Base-by-base conservation (phyloP, 2,888 invertebrate species). In the Nomada lathburiana region DNA sequence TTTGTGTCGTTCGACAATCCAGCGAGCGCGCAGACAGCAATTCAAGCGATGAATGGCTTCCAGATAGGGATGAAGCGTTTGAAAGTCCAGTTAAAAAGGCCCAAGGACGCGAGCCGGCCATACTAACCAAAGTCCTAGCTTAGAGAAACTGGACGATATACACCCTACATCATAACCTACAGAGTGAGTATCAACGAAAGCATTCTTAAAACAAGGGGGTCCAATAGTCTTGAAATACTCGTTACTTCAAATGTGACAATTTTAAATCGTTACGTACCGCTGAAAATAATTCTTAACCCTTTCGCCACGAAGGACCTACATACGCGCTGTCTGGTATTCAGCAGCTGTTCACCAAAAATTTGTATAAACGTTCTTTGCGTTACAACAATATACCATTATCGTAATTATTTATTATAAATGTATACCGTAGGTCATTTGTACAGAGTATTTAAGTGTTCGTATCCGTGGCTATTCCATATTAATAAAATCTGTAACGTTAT, bases 11-110 rank as follows among this genome's bases (percentile, higher is more conserved):
- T 99, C 95, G 99, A 99, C 96, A 99, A 99, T 96, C 98, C 98
- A 91, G 96, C 98, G 92, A 98, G 98, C 94, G 99, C 99, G 94
- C 99, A 99, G 95, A 97, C 98, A 90, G 99, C 99, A 91, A 99
- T 99, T 94, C 98, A 99, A 95, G 98, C 99, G 92, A 99, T 99
- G 99, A 99, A 99, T 95, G 99, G 99, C 94, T 99, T 99, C 95
- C 99, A 99, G 95, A 99, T 99, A 94, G 99, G 99, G 94, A 99
- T 99, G 99, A 99, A 99, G 96, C 97, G 99, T 94, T 97, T 99
- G 94, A 99, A 99, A 96, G 99, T 99, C 93, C 99, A 99, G 95
- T 96, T 99, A 95, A 99, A 99, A 95, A 96, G 99, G 95, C 99
- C 99, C 95, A 99, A 99, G 96, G 98, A 99, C 95, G 98, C 98